phyloP scores from a whole-genome alignment of 1,140 invertebrate species.

The Coelopa frigida region DNA sequence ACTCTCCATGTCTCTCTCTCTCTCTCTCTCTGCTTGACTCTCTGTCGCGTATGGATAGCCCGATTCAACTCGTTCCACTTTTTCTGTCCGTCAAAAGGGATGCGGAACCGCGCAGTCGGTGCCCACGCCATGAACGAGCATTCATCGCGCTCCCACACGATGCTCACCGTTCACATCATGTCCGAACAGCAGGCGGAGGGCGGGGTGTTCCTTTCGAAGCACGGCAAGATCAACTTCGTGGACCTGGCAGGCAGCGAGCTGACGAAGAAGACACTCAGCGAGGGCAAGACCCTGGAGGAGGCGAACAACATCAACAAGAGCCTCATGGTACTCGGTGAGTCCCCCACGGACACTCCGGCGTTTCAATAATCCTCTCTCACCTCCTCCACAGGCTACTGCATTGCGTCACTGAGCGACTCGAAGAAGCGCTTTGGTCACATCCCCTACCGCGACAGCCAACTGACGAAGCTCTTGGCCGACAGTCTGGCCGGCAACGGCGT shows the following conservation, averaged over 20 bases:
- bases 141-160: slow-evolving; percentile 90
- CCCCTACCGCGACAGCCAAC: slow-evolving; percentile 87
- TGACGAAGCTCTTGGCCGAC: slow-evolving; percentile 87
- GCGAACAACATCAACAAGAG: slow-evolving; percentile 96
- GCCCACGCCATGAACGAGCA: slow-evolving; percentile 94
- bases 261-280: slow-evolving; percentile 87
- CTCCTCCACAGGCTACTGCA: slow-evolving; percentile 74
- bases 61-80: too few relatives aligned
- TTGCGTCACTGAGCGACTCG: slow-evolving; percentile 78
- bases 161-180: slow-evolving; percentile 80
- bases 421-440: slow-evolving; percentile 78
- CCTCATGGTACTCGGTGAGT: slow-evolving; percentile 79
- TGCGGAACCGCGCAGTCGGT: slow-evolving; percentile 77
- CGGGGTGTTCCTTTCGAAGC: slow-evolving; percentile 72
- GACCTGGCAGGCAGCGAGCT: slow-evolving; percentile 92
- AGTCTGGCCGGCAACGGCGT: slow-evolving; percentile 92
- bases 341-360: background rate
- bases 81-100: too few relatives aligned
- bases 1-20: too few relatives aligned
- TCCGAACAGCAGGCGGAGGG: slow-evolving; percentile 76
- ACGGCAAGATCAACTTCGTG: slow-evolving; percentile 92
- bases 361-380: background rate
- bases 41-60: too few relatives aligned
- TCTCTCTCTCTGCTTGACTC: too few relatives aligned
- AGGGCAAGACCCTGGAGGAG: slow-evolving; percentile 83